A percentile compares a stretch with the other conserved stretches of the same genome.
These are phyloP conservation scores for Lepus oiostolus DNA, from an alignment of 2,797 vertebrate genomes.

Conservation along the genomic window DNA sequence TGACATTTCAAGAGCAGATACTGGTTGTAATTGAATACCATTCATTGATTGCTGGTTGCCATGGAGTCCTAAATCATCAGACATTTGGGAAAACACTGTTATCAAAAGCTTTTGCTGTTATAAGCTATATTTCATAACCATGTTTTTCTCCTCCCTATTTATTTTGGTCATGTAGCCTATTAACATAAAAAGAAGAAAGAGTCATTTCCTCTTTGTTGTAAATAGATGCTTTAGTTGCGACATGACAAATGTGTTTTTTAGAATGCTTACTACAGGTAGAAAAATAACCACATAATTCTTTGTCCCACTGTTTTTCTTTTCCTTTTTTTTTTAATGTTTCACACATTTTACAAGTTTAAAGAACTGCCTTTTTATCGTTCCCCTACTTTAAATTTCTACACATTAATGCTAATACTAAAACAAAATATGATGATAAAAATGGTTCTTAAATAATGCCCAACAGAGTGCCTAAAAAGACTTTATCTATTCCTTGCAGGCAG, in stretches of 20 bases:
- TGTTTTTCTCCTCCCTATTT: constrained; percentile 15
- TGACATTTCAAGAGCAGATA: background rate
- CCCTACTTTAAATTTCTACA: constrained; percentile 63
- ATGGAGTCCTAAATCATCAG: background rate
- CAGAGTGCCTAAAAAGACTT: constrained; percentile 67
- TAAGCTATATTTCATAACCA: background rate
- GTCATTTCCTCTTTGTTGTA: constrained; percentile 19
- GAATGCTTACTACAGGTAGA: constrained; percentile 23
- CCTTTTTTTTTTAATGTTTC: constrained; percentile 48
- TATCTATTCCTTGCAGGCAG: constrained; percentile 79
- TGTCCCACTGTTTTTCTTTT: constrained; percentile 51
- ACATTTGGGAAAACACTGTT: background rate
- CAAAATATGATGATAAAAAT: constrained; percentile 81
- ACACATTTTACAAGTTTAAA: constrained; percentile 60
- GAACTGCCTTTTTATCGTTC: constrained; percentile 56
- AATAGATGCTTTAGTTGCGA: background rate
- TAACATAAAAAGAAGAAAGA: background rate
- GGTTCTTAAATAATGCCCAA: constrained; percentile 74
- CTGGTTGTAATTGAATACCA: background rate
- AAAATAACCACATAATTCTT: constrained; percentile 42
- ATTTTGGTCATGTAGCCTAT: constrained; percentile 23
- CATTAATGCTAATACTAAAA: constrained; percentile 76
- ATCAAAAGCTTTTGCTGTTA: background rate
- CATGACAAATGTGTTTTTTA: constrained; percentile 22
- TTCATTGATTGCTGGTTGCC: constrained; percentile 49